Conservation (phyloP, 1,140 invertebrate genomes). For the Pogonus chalceus region DNA sequence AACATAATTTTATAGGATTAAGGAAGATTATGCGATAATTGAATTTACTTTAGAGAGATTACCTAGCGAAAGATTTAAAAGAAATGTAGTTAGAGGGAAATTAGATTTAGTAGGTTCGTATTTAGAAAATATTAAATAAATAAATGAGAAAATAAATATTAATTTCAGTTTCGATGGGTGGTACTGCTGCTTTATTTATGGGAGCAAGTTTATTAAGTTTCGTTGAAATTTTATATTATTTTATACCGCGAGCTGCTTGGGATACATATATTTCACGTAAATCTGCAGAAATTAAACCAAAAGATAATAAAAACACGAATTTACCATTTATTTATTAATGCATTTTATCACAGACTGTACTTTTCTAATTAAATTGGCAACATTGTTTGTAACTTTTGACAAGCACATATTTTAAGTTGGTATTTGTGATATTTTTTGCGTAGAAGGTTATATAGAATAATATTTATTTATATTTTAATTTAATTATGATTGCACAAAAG, state of each 20-base stretch:
- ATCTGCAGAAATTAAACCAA: neutral
- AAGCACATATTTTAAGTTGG: neutral
- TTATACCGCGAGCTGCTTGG: slow-evolving; percentile 21
- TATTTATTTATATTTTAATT: neutral
- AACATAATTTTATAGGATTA: slow-evolving; percentile 19
- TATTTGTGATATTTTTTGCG: neutral
- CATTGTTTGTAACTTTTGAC: neutral
- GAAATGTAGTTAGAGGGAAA: slow-evolving; percentile 40
- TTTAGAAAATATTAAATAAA: slow-evolving; percentile 9
- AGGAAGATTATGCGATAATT: slow-evolving; percentile 27
- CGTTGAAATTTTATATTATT: slow-evolving; percentile 40
- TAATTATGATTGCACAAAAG: neutral
- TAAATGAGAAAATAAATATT: slow-evolving; percentile 7
- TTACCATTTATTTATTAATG: neutral
- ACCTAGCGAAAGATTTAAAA: slow-evolving; percentile 38
- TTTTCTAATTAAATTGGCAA: neutral
- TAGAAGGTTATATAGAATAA: neutral
- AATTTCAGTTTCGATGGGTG: slow-evolving; percentile 39
- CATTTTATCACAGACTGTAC: neutral
- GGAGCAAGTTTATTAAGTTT: slow-evolving; percentile 42
- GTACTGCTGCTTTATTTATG: slow-evolving; percentile 38
- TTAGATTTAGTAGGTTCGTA: slow-evolving; percentile 38
- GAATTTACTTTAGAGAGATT: slow-evolving; percentile 32
- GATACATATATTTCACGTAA: neutral
- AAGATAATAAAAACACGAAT: neutral